A percentile compares a stretch with the other conserved stretches of the same genome.
Evolutionary conservation across 2,113 vertebrate species (phyloP).

Genomic region (Pseudopodoces humilis): DNA sequence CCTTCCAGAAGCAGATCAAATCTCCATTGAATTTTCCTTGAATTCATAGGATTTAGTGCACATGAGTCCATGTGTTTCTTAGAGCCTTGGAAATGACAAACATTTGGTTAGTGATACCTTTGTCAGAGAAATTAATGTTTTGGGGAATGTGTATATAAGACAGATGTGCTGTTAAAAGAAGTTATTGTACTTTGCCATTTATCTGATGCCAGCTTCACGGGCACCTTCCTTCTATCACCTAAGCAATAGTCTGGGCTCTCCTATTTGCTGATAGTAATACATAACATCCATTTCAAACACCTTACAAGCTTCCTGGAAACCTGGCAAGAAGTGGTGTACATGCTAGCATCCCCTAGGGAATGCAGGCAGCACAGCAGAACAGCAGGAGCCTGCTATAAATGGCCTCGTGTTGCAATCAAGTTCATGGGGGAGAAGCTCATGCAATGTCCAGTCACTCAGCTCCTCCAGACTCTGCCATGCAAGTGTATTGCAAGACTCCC

Average conservation of each 20-base stretch:
- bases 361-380: not conserved
- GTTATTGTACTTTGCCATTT: not conserved
- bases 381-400: not conserved
- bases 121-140: not conserved
- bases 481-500: not conserved
- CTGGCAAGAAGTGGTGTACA: not conserved
- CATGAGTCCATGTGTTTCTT: not conserved
- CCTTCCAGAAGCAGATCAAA: slow-evolving; percentile 12
- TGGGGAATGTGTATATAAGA: not conserved
- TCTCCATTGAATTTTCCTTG: not conserved
- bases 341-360: not conserved
- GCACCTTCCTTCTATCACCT: not conserved
- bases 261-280: not conserved
- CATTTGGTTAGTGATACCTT: not conserved
- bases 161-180: not conserved
- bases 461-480: not conserved
- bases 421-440: not conserved
- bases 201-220: not conserved
- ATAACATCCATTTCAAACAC: not conserved
- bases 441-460: not conserved
- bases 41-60: not conserved
- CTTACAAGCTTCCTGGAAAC: not conserved
- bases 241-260: not conserved
- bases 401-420: not conserved
- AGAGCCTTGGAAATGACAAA: not conserved